Conservation (phyloP, 2,797 vertebrate genomes). For the Cossypha niveicapilla region DNA sequence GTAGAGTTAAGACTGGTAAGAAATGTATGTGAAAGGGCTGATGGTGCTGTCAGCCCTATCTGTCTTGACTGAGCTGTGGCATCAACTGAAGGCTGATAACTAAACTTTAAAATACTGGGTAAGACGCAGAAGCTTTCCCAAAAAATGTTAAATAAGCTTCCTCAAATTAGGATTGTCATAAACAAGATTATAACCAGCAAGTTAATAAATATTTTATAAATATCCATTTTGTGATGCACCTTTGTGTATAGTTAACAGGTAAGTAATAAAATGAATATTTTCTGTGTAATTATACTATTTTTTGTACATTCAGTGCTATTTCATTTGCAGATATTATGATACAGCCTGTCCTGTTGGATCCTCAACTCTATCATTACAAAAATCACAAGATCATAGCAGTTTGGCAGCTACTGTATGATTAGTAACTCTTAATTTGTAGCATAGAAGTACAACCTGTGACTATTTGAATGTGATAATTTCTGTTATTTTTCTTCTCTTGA, state of each 20-base stretch:
- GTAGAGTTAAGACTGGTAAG: too few species aligned
- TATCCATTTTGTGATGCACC: not conserved
- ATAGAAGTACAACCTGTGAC: not conserved
- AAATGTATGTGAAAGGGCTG: too few species aligned
- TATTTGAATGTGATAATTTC: constrained; percentile 5
- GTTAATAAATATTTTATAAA: not conserved
- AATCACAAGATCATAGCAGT: not conserved
- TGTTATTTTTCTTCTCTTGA: not conserved
- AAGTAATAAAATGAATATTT: not conserved
- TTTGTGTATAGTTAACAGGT: not conserved
- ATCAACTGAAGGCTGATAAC: not conserved
- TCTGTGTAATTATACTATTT: not conserved
- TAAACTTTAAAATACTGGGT: not conserved
- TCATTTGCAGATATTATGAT: not conserved
- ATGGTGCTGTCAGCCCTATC: too few species aligned
- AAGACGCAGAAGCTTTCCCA: not conserved
- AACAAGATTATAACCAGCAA: not conserved
- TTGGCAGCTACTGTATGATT: not conserved
- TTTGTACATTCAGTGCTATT: not conserved
- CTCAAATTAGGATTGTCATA: not conserved
- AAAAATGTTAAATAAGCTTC: not conserved
- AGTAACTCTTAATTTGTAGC: not conserved
- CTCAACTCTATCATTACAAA: constrained; percentile 34
- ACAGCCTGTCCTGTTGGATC: not conserved
- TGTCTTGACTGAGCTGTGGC: too few species aligned